Percentiles rank a stretch among this genome's conserved stretches.
phyloP scores from a whole-genome alignment of 2,888 invertebrate species.

The Lucinisca nassula region DNA sequence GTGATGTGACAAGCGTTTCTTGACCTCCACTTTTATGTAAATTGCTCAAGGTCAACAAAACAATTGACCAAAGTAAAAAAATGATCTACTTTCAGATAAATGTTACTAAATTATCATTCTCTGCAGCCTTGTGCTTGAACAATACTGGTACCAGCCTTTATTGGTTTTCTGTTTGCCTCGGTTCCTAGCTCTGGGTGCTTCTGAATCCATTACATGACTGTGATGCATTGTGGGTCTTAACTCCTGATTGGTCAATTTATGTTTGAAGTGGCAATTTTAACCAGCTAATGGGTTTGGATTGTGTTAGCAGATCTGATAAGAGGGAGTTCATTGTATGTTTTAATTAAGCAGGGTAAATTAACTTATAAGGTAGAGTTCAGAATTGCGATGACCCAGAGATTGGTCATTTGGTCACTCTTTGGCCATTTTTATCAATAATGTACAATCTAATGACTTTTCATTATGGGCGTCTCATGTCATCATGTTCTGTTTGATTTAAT shows the following conservation, averaged over 20 bases:
- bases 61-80: neutral
- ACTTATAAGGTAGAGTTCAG: conserved; percentile 6
- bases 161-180: neutral
- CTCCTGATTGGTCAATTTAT: conserved; percentile 6
- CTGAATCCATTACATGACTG: neutral
- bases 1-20: too few relatives aligned
- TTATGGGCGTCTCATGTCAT: neutral
- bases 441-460: conserved; percentile 9
- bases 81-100: neutral
- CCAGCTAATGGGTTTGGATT: neutral
- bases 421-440: conserved; percentile 12
- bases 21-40: neutral
- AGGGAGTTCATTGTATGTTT: neutral
- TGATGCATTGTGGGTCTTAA: conserved; percentile 3
- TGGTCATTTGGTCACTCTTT: conserved; percentile 2
- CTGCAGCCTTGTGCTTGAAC: neutral
- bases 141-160: neutral
- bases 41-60: neutral
- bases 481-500: conserved; percentile 12
- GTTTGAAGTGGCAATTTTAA: conserved; percentile 10
- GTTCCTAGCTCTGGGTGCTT: neutral
- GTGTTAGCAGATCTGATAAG: neutral
- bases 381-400: neutral
- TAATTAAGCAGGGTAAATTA: conserved; percentile 14
- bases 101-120: neutral